Base-by-base conservation (phyloP, 2,113 vertebrate species). In the Cyrtonyx montezumae region DNA sequence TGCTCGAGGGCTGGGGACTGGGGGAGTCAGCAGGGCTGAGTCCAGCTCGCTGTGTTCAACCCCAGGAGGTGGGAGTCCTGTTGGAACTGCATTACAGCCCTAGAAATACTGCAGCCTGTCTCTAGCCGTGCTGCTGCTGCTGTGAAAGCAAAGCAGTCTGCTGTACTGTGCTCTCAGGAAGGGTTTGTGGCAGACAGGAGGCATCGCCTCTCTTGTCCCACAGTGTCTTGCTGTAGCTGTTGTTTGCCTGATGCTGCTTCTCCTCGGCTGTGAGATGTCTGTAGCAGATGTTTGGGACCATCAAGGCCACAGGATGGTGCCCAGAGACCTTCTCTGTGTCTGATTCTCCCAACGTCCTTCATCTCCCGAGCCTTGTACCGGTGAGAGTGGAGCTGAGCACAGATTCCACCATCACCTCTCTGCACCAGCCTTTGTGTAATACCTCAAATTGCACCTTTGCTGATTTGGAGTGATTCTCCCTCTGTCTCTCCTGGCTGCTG, bases 81-180 rank as follows among this genome's bases (percentile, higher is more conserved):
- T 49, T 4, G 2, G 46, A 42, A 23, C 42, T 0, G 0, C 0
- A 0, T 15, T 36, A 55, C 2, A 4, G 48, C 36, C 56, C 63
- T 53, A 28, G 48, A 82, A 91, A 40, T 59, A 63, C 5, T 6
- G 23, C 85, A 22, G 49, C 0, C 0, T 69, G 23, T 42, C 42
- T 83, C 1, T 66, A 76, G 51, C 43, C 16, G 9, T 3, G 71
- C 45, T 80, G 43, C 88, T 73, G 48, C 67, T 84, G 59, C 48
- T 5, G 0, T 30, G n/a, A 56, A 61, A 36, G 36, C 26, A 30
- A n/a, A 45, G 49, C 4, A 5, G 4, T 40, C 34, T 51, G 53
- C 48, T 69, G 68, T 36, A 42, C 13, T 6, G 2, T 49, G 88
- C 65, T 48, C 36, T 46, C 1, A 2, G 58, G 36, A 63, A 3